Percentiles rank a stretch among this genome's conserved stretches.
Evolutionary conservation across 2,113 vertebrate genomes (phyloP).

Genomic region (Casuarius casuarius): DNA sequence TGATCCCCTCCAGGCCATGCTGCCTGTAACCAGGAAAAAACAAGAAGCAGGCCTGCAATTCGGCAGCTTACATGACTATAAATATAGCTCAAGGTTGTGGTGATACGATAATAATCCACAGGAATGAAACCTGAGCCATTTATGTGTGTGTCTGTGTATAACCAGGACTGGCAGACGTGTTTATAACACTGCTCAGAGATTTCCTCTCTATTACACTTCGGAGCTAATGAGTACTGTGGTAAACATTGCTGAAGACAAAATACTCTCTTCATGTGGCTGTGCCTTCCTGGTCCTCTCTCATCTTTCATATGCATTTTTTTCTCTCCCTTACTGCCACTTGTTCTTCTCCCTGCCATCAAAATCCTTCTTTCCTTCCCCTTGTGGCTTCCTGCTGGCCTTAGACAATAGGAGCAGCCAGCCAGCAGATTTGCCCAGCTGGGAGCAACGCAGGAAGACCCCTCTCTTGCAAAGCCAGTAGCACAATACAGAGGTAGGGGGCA

Average conservation of each 20-base stretch:
- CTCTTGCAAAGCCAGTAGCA: neutral
- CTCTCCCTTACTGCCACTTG: neutral
- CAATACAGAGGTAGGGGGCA: neutral
- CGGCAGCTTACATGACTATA: conserved; percentile 37
- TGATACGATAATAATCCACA: conserved; percentile 51
- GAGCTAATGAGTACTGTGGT: neutral
- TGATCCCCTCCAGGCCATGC: neutral
- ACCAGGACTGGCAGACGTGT: conserved; percentile 24
- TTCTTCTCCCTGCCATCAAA: neutral
- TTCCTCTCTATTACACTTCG: conserved; percentile 21
- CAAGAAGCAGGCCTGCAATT: conserved; percentile 23
- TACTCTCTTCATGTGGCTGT: neutral
- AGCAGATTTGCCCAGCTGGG: neutral
- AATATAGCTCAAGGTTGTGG: conserved; percentile 47
- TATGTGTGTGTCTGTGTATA: conserved; percentile 23
- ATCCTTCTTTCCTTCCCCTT: neutral
- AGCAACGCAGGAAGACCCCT: neutral
- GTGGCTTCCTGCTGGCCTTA: neutral
- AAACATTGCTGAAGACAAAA: neutral
- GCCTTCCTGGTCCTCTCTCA: neutral
- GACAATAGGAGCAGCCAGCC: neutral
- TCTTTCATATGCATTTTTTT: neutral
- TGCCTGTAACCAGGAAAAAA: conserved; percentile 7
- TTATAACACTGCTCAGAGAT: conserved; percentile 20
- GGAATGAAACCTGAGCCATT: conserved; percentile 59